A percentile compares a stretch with the other conserved stretches of the same genome.
Evolutionary conservation across 2,888 invertebrate genomes (phyloP).

Genomic region (Polydrusus tereticollis): DNA sequence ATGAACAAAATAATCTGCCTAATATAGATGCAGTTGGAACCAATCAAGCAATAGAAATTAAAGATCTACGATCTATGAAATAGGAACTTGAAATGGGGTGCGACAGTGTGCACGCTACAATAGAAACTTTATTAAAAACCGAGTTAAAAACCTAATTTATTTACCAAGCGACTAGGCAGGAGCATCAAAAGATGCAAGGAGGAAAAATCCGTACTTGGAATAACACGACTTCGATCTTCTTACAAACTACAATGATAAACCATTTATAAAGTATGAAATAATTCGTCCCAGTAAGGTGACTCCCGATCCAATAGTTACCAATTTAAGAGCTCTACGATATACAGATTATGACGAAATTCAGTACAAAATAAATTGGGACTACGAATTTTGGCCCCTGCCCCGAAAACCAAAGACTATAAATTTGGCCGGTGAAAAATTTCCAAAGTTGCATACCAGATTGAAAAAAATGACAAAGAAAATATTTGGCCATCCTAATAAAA

Average conservation of each 20-base stretch:
- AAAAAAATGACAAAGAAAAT: constrained; percentile 25
- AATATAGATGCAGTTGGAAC: too few species aligned
- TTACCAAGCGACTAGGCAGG: constrained; percentile 52
- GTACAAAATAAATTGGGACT: constrained; percentile 19
- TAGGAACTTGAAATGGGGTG: too few species aligned
- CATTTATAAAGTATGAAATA: constrained; percentile 30
- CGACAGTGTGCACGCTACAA: too few species aligned
- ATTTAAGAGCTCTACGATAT: not conserved
- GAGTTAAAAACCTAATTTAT: too few species aligned
- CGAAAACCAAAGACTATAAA: constrained; percentile 15
- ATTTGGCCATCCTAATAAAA: constrained; percentile 25
- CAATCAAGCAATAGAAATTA: too few species aligned
- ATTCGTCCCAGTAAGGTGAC: constrained; percentile 33
- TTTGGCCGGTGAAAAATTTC: constrained; percentile 18
- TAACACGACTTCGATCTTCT: constrained; percentile 23
- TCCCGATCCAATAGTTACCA: constrained; percentile 3
- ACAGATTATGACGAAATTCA: constrained; percentile 1
- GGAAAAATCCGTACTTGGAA: constrained; percentile 20
- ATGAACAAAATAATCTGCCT: too few species aligned
- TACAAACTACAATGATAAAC: constrained; percentile 23
- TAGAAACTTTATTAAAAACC: too few species aligned
- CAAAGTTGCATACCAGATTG: constrained; percentile 6
- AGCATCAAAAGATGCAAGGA: constrained; percentile 35
- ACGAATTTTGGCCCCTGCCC: constrained; percentile 22
- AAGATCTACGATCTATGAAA: too few species aligned